Percentiles rank a stretch among this genome's conserved stretches.
Evolutionary conservation across 2,113 vertebrate genomes (phyloP).

Genomic region (Sardina pilchardus): DNA sequence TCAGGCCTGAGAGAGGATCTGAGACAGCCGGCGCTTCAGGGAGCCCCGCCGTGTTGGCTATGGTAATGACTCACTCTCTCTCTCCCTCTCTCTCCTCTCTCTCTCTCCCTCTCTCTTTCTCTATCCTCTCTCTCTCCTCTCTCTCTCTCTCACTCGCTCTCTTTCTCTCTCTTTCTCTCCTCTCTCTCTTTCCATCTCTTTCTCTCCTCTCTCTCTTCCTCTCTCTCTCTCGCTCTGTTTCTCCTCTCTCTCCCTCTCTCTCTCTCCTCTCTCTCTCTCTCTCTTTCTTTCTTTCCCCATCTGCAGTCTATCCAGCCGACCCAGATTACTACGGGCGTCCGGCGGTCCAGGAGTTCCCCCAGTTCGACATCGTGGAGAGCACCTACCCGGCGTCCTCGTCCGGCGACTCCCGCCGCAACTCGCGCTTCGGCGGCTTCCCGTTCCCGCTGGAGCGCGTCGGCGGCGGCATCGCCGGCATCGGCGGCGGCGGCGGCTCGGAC

Average conservation of each 20-base stretch:
- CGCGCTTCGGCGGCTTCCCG: conserved; percentile 78
- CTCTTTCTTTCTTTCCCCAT: conserved; percentile 22
- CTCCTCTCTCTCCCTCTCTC: neutral
- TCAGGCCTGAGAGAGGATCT: neutral
- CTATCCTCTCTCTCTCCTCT: neutral
- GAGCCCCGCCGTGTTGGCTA: neutral
- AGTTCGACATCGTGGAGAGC: conserved; percentile 81
- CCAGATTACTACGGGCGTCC: conserved; percentile 83
- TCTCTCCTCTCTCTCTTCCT: neutral
- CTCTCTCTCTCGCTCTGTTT: neutral
- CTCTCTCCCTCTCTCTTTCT: neutral
- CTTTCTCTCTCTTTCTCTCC: neutral
- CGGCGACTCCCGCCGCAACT: conserved; percentile 69
- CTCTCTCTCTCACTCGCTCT: conserved; percentile 22
- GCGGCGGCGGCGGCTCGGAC: conserved; percentile 83
- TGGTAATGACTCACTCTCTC: neutral
- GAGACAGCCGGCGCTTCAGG: neutral
- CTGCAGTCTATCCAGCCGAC: conserved; percentile 80
- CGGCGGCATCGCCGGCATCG: conserved; percentile 73
- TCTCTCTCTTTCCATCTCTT: neutral
- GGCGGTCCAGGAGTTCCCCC: conserved; percentile 78
- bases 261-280: conserved; percentile 10
- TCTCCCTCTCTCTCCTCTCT: neutral
- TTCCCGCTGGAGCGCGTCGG: too few species aligned
- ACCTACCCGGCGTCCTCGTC: conserved; percentile 66